These are phyloP conservation scores for Pterocles orientalis DNA, from an alignment of 2,113 vertebrate species.

Conservation along the genomic window DNA sequence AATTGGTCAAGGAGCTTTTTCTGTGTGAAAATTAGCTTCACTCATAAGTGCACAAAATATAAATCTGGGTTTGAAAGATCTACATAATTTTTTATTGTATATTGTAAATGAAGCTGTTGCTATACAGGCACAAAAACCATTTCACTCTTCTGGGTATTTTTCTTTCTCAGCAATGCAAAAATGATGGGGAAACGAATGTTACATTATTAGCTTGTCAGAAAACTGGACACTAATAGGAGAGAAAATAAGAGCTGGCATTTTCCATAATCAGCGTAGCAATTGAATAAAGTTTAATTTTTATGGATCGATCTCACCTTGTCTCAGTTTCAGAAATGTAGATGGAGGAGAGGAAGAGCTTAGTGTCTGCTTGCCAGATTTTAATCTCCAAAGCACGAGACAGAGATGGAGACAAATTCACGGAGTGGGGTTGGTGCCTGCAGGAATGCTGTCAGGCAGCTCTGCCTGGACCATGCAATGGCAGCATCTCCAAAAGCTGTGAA, in stretches of 20 bases:
- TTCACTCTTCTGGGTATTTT: neutral
- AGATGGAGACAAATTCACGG: neutral
- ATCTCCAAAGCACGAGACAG: neutral
- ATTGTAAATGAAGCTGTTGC: conserved; percentile 5
- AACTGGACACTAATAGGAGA: neutral
- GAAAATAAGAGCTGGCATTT: conserved; percentile 46
- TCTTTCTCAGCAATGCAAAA: conserved; percentile 25
- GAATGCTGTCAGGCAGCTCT: neutral
- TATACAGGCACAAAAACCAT: neutral
- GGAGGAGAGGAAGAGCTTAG: neutral
- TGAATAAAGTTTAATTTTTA: conserved; percentile 42
- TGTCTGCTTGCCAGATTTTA: neutral
- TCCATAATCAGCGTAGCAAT: conserved; percentile 19
- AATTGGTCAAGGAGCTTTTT: conserved; percentile 14
- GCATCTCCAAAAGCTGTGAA: neutral
- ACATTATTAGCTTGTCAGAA: conserved; percentile 35
- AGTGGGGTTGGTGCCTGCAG: neutral
- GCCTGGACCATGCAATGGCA: neutral
- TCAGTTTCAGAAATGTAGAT: conserved; percentile 45
- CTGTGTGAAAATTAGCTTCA: conserved; percentile 28
- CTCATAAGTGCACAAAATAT: conserved; percentile 32
- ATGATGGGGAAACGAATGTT: conserved; percentile 9
- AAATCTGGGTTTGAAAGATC: conserved; percentile 12
- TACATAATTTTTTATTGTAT: conserved; percentile 25
- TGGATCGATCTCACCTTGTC: conserved; percentile 51